Conservation (phyloP, 1,140 invertebrate genomes). For the Frieseomelitta varia region DNA sequence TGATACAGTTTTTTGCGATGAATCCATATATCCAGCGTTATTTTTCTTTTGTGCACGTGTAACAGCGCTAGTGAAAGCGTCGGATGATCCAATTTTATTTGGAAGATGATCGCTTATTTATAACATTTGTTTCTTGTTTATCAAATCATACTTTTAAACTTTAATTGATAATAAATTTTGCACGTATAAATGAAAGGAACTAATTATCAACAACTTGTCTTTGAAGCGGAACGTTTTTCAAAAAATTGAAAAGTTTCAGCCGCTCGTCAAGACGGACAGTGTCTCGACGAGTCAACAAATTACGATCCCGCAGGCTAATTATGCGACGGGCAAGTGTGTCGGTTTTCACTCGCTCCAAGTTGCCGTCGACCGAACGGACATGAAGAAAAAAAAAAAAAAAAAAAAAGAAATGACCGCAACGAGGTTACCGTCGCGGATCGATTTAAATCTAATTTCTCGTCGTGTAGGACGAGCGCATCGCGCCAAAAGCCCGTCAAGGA, state of each 20-base stretch:
- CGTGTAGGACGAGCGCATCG: constrained; percentile 43
- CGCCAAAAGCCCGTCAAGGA: constrained; percentile 63
- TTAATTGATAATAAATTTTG: too few species aligned
- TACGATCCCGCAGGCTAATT: constrained; percentile 40
- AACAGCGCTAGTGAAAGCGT: neutral
- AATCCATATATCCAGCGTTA: neutral
- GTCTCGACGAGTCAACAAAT: neutral
- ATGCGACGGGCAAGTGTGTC: constrained; percentile 21
- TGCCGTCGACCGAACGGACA: constrained; percentile 19
- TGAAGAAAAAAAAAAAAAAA: constrained; percentile 38
- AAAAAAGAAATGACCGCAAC: constrained; percentile 66
- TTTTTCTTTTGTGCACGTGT: neutral
- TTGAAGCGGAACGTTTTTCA: neutral
- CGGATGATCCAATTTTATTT: neutral
- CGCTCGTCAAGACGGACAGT: neutral
- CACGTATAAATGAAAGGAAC: neutral
- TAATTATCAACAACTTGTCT: neutral
- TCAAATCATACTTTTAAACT: too few species aligned
- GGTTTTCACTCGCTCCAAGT: constrained; percentile 2
- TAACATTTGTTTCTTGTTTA: too few species aligned
- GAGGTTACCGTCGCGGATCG: constrained; percentile 61
- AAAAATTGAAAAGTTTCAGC: neutral
- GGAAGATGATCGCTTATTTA: neutral
- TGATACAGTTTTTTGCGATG: constrained; percentile 18
- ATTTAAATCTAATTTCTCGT: constrained; percentile 65